Conservation (phyloP, 2,888 invertebrate genomes). For the Coelinius sp. region DNA sequence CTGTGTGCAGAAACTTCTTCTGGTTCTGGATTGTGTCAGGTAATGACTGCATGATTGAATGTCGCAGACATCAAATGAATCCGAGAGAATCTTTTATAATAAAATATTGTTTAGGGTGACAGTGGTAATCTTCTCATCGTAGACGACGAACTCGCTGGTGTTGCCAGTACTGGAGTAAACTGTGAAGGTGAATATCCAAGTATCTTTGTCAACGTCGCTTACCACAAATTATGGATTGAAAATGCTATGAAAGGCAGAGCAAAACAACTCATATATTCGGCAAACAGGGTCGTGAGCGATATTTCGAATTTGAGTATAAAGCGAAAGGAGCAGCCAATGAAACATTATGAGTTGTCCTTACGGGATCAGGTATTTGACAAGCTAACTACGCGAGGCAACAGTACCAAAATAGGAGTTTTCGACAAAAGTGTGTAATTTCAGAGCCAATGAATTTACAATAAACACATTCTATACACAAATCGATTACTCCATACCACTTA, state of each 20-base stretch:
- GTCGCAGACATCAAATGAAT: background rate
- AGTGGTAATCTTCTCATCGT: background rate
- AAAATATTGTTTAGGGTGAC: background rate
- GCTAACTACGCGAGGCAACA: no score
- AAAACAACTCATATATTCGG: no score
- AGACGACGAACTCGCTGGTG: background rate
- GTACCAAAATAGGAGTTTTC: no score
- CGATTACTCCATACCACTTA: no score
- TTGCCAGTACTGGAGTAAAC: background rate
- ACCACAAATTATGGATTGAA: constrained; percentile 8
- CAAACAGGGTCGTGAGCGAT: no score
- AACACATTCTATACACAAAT: no score
- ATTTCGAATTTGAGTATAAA: no score
- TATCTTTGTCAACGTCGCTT: background rate
- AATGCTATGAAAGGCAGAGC: background rate
- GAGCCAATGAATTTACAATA: no score
- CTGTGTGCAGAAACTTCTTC: background rate
- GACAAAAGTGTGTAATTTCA: no score
- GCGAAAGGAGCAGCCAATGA: no score
- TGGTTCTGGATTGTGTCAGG: background rate
- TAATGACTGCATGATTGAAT: background rate
- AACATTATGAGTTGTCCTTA: no score
- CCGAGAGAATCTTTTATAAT: background rate
- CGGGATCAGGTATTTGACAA: no score
- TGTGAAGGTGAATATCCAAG: constrained; percentile 5